phyloP scores from a whole-genome alignment of 1,140 invertebrate genomes.

The Centruroides sculpturatus region DNA sequence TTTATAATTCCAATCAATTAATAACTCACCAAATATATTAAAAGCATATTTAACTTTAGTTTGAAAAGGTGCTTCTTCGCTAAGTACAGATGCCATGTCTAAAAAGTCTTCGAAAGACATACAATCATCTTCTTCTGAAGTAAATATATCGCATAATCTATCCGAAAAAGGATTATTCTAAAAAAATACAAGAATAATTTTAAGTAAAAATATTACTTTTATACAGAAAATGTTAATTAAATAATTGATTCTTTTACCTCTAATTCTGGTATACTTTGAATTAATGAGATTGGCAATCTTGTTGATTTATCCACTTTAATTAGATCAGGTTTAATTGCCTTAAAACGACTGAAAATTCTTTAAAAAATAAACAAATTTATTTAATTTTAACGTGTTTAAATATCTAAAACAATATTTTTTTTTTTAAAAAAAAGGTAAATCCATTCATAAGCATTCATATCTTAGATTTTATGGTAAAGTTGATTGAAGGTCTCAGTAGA shows the following conservation, averaged over 20 bases:
- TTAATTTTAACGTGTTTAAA: too few species aligned
- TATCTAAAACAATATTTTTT: too few species aligned
- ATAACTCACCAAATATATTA: constrained; percentile 46
- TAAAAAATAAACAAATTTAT: not conserved
- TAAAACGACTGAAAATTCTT: constrained; percentile 10
- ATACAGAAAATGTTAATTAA: too few species aligned
- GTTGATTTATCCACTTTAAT: constrained; percentile 8
- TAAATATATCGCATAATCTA: constrained; percentile 53
- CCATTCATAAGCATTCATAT: too few species aligned
- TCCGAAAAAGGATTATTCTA: constrained; percentile 56
- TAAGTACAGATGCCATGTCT: constrained; percentile 75
- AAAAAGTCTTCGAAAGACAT: constrained; percentile 98
- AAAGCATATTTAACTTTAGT: constrained; percentile 62
- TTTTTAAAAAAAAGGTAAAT: too few species aligned
- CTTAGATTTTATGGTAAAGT: too few species aligned
- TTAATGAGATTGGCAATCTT: constrained; percentile 7
- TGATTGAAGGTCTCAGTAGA: too few species aligned
- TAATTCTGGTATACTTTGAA: constrained; percentile 12
- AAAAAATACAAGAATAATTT: constrained; percentile 10
- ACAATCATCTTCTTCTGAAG: constrained; percentile 75
- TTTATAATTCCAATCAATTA: constrained; percentile 35
- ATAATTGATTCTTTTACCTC: not conserved
- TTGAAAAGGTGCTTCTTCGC: constrained; percentile 44
- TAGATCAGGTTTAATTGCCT: constrained; percentile 1
- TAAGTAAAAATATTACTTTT: too few species aligned